Evolutionary conservation across 2,113 vertebrate genomes (phyloP).

Genomic region (Ammodytes dubius): DNA sequence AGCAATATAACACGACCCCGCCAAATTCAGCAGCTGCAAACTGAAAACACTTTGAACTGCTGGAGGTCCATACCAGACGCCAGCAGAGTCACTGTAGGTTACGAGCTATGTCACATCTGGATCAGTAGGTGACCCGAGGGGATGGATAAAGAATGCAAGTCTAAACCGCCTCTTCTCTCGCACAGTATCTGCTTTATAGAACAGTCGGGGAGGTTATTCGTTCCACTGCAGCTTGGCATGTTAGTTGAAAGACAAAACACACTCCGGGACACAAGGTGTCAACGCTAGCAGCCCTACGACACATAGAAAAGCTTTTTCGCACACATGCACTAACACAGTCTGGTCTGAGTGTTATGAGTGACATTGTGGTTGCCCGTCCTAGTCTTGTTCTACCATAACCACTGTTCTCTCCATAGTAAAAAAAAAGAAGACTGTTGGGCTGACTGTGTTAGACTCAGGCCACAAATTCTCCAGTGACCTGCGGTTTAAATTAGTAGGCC

Average conservation of each 20-base stretch:
- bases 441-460: constrained; percentile 50
- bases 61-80: constrained; percentile 58
- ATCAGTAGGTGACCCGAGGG: constrained; percentile 66
- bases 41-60: constrained; percentile 49
- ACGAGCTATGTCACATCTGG: constrained; percentile 67
- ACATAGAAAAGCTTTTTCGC: constrained; percentile 24
- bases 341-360: constrained; percentile 58
- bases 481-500: constrained; percentile 68
- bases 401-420: constrained; percentile 43
- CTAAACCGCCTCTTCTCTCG: constrained; percentile 43
- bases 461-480: constrained; percentile 60
- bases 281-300: constrained; percentile 26
- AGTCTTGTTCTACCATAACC: constrained; percentile 49
- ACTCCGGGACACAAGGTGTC: constrained; percentile 11
- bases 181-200: constrained; percentile 9
- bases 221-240: constrained; percentile 28
- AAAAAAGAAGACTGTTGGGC: constrained; percentile 26
- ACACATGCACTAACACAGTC: constrained; percentile 40
- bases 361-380: constrained; percentile 68
- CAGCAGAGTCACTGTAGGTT: constrained; percentile 49
- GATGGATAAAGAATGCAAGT: constrained; percentile 39
- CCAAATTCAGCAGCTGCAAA: constrained; percentile 66
- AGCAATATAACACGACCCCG: constrained; percentile 49
- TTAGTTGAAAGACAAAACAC: constrained; percentile 23
- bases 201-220: constrained; percentile 24